Evolutionary conservation across 2,113 vertebrate species (phyloP), one percentile per base, ranked within the genome.

Genomic region (Dipodomys merriami): DNA sequence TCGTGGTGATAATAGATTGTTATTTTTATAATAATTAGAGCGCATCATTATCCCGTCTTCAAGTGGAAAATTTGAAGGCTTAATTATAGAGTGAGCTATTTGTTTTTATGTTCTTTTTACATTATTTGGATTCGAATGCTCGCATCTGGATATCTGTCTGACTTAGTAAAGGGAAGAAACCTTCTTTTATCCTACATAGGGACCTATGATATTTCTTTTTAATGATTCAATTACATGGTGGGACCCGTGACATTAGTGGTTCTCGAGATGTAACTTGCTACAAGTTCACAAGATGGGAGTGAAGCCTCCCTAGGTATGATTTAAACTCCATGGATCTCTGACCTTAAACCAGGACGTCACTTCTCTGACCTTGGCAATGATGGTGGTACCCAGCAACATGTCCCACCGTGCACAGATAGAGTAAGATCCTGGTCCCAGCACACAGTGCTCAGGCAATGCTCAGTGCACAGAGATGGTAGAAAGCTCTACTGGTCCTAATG

Each of bases 11-110:
- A 93, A 95, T 46, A 93, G 95, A 90, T 93, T 94, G 93, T 90
- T 96, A 92, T 94, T 96, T 97, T 96, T 94, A 93, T 96, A 95
- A 65, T 91, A 81, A 93, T 94, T 88, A 91, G 2, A 91, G 69
- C 25, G 80, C 71, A 94, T 65, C 39, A 77, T 95, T 97, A 82
- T 95, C 88, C 74, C 33, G 69, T 57, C 90, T 96, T 91, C 91
- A 94, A 89, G 91, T 91, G 46, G 85, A 82, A 74, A 80, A 18
- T 81, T 2, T 78, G 68, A 94, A 82, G n/a, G 73, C 64, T 91
- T 90, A 89, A 91, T 93, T 89, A 88, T 49, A 62, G 72, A 29
- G 30, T 62, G 69, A 86, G 19, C 78, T 95, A 93, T 93, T 94
- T 95, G 83, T 84, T 93, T 69, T 74, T 83, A 90, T 78, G 68